phyloP scores from a whole-genome alignment of 2,888 invertebrate genomes.

The Dastarcus helophoroides region DNA sequence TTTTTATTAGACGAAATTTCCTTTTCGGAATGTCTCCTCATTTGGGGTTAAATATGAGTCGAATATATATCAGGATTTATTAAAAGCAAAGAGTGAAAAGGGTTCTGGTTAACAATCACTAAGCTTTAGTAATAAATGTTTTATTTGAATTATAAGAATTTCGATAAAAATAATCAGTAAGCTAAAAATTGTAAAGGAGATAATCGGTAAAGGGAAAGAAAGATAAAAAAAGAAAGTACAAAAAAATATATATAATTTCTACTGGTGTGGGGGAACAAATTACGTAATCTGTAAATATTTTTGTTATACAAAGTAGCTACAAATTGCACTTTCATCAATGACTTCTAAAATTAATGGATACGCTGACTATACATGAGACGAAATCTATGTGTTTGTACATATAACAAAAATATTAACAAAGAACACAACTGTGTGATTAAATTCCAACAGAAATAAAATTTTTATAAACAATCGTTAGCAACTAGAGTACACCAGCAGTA shows the following conservation, averaged over 20 bases:
- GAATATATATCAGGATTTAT: too few species aligned
- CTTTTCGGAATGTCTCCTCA: too few species aligned
- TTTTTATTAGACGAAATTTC: too few species aligned
- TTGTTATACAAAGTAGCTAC: slow-evolving; percentile 20
- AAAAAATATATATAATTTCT: slow-evolving; percentile 32
- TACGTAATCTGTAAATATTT: slow-evolving; percentile 26
- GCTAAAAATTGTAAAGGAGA: too few species aligned
- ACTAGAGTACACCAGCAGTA: slow-evolving; percentile 28
- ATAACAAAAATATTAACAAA: slow-evolving; percentile 30
- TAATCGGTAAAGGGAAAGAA: slow-evolving; percentile 8
- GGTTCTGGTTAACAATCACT: too few species aligned
- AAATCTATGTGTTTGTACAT: slow-evolving; percentile 14
- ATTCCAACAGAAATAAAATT: slow-evolving; percentile 30
- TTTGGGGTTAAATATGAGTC: too few species aligned
- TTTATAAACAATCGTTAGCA: slow-evolving; percentile 28
- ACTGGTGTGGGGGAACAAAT: slow-evolving; percentile 28
- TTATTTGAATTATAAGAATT: too few species aligned
- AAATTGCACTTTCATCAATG: slow-evolving; percentile 26
- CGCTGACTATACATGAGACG: slow-evolving; percentile 6
- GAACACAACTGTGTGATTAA: slow-evolving; percentile 21
- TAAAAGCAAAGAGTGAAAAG: too few species aligned
- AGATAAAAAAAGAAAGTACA: slow-evolving; percentile 23
- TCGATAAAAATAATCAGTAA: too few species aligned
- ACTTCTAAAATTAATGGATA: slow-evolving; percentile 11
- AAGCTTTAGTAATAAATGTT: too few species aligned